Base-by-base conservation (phyloP, 2,797 vertebrate species). In the Pantherophis alleghaniensis region DNA sequence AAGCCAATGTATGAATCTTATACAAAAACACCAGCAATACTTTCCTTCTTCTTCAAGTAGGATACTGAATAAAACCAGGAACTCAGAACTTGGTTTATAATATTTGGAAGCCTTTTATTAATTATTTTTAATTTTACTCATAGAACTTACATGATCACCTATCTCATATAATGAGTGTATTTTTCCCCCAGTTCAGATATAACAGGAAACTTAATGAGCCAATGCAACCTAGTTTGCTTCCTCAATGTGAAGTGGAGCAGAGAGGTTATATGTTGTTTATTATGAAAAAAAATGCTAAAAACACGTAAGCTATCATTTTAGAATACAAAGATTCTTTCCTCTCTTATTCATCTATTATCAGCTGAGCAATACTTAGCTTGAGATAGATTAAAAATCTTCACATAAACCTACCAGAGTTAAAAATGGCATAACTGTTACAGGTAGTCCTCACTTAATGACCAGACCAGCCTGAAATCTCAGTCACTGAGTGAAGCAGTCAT, bases 341-440 rank as follows among this genome's bases (percentile, higher is more conserved):
- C 69, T 32, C 14, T 74, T 74, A 95, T 96, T 93, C 92, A 95
- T 32, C 93, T 96, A 92, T 91, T 94, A 95, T 56, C 89, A 42
- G 47, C 74, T 95, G 94, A 96, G 95, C 94, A 96, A 53, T 96
- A 96, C 95, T 97, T 95, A 53, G 60, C 16, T 56, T 92, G 57
- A 95, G 79, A 95, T 74, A 93, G 95, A 96, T 95, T 1, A 94
- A 93, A 55, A 28, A 63, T 94, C 93, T 91, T 86, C 92, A 91
- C 92, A 87, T 96, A 95, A 96, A 96, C 94, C 93, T 95, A 88
- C 32, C n/a, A 95, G 32, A 95, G 94, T 96, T 94, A 91, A 96
- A 92, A 96, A 93, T 95, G 95, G 87, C 89, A 95, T 47, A 91
- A 32, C 56, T 90, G 28, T 74, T 88, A 88, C 60, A 90, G 47